These are phyloP conservation scores for Diadophis punctatus DNA, from an alignment of 2,113 vertebrate genomes.

Conservation along the genomic window DNA sequence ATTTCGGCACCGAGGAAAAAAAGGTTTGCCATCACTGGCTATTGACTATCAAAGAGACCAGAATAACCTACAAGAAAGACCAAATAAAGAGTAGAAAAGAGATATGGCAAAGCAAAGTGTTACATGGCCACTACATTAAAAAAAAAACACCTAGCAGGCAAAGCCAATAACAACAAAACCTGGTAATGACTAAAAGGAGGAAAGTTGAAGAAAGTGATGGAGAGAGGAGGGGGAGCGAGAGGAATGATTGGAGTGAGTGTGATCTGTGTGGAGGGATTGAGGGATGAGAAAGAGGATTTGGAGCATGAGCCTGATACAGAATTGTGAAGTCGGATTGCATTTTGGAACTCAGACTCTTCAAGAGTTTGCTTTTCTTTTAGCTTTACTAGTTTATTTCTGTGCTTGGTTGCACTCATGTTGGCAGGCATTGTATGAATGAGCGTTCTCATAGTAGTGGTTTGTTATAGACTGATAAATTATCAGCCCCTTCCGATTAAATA, in stretches of 20 bases:
- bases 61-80: neutral
- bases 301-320: neutral
- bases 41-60: too few species aligned
- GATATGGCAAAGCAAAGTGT: neutral
- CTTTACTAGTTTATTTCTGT: neutral
- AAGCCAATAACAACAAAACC: neutral
- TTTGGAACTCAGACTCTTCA: neutral
- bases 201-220: neutral
- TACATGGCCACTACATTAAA: neutral
- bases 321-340: neutral
- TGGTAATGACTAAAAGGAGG: neutral
- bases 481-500: neutral
- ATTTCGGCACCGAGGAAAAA: too few species aligned
- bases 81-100: neutral
- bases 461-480: neutral
- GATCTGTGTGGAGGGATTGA: neutral
- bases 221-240: neutral
- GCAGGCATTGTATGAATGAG: neutral
- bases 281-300: neutral
- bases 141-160: neutral
- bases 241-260: neutral
- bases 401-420: neutral
- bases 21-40: too few species aligned
- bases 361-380: neutral
- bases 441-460: neutral